Base-by-base conservation (phyloP, 2,797 vertebrate species). In the Galago senegalensis region DNA sequence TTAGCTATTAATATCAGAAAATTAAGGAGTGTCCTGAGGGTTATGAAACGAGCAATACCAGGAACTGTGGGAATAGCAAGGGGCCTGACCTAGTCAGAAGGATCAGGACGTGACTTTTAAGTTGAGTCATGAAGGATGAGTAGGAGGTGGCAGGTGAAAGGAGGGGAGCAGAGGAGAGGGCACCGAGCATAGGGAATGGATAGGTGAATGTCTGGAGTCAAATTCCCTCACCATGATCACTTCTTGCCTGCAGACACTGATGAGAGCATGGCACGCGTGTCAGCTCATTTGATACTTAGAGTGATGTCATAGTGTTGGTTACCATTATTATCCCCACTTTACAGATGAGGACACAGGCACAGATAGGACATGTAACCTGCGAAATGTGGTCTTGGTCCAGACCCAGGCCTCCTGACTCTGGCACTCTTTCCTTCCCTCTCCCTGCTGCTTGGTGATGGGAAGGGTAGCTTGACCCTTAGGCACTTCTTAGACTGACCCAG, bases 211-310 rank as follows among this genome's bases (percentile, higher is more conserved):
- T 37, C 65, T 18, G 65, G 60, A 84, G 46, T 29, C 56, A 11
- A 7, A 75, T 53, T 76, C 37, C 0, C 29, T 16, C 21, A 4
- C 8, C 7, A 0, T 27, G 11, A 31, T 25, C 16, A 4, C 73
- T 40, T 56, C 75, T 77, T n/a, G 3, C n/a, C 2, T 3, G 61
- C n/a, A 1, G 18, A 12, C 27, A 3, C 4, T 14, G 80, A 43
- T 2, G 60, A 56, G 34, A 69, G 46, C 11, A 14, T 0, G 0
- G 34, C 8, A 0, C 14, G 0, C 0, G 40, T 0, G 4, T 67
- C 3, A 7, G 43, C 61, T 92, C 76, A 5, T 7, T 34, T 4
- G 1, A 49, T 61, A 20, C 75, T 63, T 25, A 20, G n/a, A 69
- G 49, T 3, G 17, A 70, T 17, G 31, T 27, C 31, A 3, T 2